Evolutionary conservation across 2,888 invertebrate species (phyloP), one percentile per base, ranked within the genome.

Genomic region (Cephus pygmeus): DNA sequence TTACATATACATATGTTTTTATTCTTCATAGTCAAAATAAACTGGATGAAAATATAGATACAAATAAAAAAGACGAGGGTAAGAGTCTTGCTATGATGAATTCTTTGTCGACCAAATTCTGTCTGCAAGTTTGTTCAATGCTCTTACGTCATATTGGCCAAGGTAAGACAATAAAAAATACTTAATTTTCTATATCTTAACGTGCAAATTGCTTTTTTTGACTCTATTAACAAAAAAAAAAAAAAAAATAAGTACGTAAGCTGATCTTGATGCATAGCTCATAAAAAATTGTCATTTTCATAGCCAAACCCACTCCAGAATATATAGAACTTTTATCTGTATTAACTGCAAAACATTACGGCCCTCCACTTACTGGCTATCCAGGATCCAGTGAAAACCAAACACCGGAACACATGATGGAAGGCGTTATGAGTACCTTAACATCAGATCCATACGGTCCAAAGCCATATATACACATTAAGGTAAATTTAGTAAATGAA

Each of bases 401-500:
- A 84, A 90, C 89, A 30, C 79, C 88, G 2, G 87, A 90, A 73
- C 88, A 90, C 82, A 91, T 91, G 88, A 89, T 91, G 81, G 88
- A 91, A 79, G 91, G 90, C 73, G 86, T 91, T 56, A 87, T 90
- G 76, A 90, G 86, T 75, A 90, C 90, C 34, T 80, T 91, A 80
- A 87, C 90, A 15, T 86, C 88, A 11, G 88, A 87, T 77, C 87
- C 87, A 77, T 85, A 85, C 76, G 88, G 90, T 79, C 87, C 90
- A 4, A 87, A 88, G 76, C 88, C 91, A 30, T 91, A 90, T 79
- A 90, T 91, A 81, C 91, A 90, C 75, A 88, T 91, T 78, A 90
- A 90, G 87, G 91, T 90, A 85, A 75, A 35, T 23, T 56, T 56
- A 9, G 0, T 23, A 23, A 56, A 23, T 23, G 0, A 56, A 56